Conservation (phyloP, 2,113 vertebrate species). For the Gavia stellata region DNA sequence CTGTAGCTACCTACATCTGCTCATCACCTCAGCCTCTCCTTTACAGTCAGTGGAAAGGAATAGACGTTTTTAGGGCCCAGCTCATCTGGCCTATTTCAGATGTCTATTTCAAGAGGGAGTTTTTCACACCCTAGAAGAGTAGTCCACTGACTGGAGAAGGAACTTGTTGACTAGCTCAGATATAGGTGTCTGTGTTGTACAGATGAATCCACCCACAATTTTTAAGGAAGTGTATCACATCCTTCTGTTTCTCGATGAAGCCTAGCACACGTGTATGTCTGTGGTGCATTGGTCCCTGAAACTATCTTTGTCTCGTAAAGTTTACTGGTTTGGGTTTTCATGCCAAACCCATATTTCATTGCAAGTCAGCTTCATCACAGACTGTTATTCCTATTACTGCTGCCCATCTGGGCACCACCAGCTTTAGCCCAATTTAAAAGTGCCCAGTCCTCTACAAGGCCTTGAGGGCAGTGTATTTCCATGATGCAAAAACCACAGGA, state of each 20-base stretch:
- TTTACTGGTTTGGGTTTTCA: neutral
- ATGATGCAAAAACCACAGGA: neutral
- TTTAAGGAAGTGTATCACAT: neutral
- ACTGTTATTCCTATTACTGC: neutral
- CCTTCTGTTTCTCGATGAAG: neutral
- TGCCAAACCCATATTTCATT: neutral
- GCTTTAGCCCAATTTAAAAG: neutral
- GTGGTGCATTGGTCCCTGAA: neutral
- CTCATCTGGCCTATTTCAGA: slow-evolving; percentile 15
- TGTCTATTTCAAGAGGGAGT: slow-evolving; percentile 15
- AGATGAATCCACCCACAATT: slow-evolving; percentile 24
- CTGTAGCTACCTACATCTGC: slow-evolving; percentile 2
- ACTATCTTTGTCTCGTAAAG: neutral
- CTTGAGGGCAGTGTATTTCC: neutral
- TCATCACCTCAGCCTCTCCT: slow-evolving; percentile 11
- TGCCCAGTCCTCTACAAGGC: neutral
- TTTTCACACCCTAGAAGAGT: slow-evolving; percentile 23
- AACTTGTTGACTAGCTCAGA: neutral
- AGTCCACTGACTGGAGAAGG: neutral
- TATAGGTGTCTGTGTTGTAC: neutral
- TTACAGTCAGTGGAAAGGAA: neutral
- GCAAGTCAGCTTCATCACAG: neutral
- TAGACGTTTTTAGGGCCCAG: neutral
- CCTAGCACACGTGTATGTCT: neutral
- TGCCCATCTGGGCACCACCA: neutral